phyloP scores from a whole-genome alignment of 2,888 invertebrate species.

The Cryptocheilus praepositus region DNA sequence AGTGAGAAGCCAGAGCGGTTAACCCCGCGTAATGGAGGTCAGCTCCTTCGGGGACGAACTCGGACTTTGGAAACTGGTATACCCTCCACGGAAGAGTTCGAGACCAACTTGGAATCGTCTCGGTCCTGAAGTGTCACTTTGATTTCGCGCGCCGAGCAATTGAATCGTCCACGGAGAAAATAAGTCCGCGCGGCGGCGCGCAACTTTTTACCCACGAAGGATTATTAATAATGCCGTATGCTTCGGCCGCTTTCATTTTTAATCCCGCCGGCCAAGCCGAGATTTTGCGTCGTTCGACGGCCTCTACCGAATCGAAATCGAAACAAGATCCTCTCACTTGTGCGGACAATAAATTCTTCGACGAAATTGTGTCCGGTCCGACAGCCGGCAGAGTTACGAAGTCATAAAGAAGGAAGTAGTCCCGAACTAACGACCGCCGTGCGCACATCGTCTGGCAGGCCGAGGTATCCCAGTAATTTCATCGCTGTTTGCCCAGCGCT shows the following conservation, averaged over 20 bases:
- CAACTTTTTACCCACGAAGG: background rate
- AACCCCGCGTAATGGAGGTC: conserved; percentile 73
- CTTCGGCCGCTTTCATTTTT: too few relatives aligned
- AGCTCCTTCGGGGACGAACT: conserved; percentile 68
- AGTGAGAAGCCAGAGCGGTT: conserved; percentile 71
- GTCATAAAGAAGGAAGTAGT: conserved; percentile 42
- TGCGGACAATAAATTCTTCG: conserved; percentile 20
- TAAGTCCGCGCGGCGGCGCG: conserved; percentile 3
- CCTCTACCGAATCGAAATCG: conserved; percentile 8
- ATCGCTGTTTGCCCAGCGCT: conserved; percentile 5
- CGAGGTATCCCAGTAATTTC: conserved; percentile 25
- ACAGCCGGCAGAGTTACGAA: conserved; percentile 38
- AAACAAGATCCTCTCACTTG: background rate
- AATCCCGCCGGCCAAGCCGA: too few relatives aligned
- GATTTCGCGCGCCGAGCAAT: conserved; percentile 53
- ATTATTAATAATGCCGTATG: conserved; percentile 4
- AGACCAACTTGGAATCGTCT: conserved; percentile 45
- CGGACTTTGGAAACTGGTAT: conserved; percentile 63
- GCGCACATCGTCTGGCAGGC: conserved; percentile 41
- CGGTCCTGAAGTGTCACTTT: conserved; percentile 57
- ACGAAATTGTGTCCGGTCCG: conserved; percentile 32
- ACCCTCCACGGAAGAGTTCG: conserved; percentile 36
- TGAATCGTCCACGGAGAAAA: conserved; percentile 34
- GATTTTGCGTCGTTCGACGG: too few relatives aligned
- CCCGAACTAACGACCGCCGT: conserved; percentile 45